Conservation (phyloP, 2,113 vertebrate genomes). For the Oncorhynchus mykiss region DNA sequence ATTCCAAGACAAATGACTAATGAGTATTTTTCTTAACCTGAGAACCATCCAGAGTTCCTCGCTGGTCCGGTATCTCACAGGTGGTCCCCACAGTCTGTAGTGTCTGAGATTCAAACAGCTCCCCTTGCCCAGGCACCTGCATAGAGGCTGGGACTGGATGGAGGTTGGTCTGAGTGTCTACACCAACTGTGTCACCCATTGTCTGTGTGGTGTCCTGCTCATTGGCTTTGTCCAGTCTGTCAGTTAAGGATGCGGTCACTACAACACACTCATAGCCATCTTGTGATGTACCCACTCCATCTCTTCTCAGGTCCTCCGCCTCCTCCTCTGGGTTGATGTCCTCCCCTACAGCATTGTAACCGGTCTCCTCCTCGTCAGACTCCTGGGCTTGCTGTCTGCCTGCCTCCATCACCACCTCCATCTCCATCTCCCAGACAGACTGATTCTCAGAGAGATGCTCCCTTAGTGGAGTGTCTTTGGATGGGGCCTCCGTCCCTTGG, state of each 20-base stretch:
- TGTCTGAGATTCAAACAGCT: constrained; percentile 77
- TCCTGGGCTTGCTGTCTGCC: constrained; percentile 39
- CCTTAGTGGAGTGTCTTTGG: constrained; percentile 20
- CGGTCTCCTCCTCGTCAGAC: constrained; percentile 12
- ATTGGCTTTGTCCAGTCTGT: constrained; percentile 46
- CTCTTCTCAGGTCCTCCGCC: constrained; percentile 35
- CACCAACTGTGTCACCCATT: background rate
- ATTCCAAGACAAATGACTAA: too few species aligned
- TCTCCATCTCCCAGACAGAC: constrained; percentile 68
- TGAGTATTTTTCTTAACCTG: constrained; percentile 67
- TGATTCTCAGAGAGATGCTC: constrained; percentile 26
- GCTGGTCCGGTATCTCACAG: constrained; percentile 77
- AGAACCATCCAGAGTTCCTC: constrained; percentile 74
- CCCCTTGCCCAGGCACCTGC: constrained; percentile 61
- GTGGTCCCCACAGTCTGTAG: constrained; percentile 77
- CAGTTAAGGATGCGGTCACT: constrained; percentile 40
- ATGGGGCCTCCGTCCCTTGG: constrained; percentile 23
- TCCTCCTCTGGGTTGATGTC: constrained; percentile 38
- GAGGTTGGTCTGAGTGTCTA: constrained; percentile 29
- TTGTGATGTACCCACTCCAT: background rate
- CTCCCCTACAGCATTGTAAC: constrained; percentile 13
- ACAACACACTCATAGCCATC: constrained; percentile 59
- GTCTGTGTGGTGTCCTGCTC: constrained; percentile 23
- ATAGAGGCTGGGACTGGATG: constrained; percentile 31
- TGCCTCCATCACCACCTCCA: constrained; percentile 57